phyloP scores from a whole-genome alignment of 2,797 vertebrate genomes.

The Australoheros facetus region DNA sequence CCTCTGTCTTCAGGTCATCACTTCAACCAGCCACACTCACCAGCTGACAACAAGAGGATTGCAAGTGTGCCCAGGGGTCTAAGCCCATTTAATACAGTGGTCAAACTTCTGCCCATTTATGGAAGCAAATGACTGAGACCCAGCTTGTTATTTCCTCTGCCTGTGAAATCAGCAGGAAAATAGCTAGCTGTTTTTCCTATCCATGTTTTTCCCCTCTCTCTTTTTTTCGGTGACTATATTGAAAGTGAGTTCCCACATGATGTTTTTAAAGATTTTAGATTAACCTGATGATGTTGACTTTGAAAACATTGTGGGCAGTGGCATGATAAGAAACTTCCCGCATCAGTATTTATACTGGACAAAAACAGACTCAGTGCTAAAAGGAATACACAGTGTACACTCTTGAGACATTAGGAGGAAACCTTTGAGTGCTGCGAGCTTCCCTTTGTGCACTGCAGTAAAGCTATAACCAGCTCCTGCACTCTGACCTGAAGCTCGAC shows the following conservation, averaged over 20 bases:
- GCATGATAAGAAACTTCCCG: constrained; percentile 30
- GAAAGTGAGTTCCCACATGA: constrained; percentile 18
- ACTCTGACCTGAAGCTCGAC: constrained; percentile 11
- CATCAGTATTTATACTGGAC: constrained; percentile 26
- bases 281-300: constrained; percentile 34
- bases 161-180: constrained; percentile 67
- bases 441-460: background rate
- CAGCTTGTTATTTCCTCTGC: constrained; percentile 70
- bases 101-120: constrained; percentile 80
- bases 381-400: background rate
- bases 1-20: constrained; percentile 20
- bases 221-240: constrained; percentile 1
- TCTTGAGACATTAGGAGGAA: background rate
- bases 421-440: background rate
- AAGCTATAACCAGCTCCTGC: background rate
- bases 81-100: constrained; percentile 10
- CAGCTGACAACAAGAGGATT: background rate
- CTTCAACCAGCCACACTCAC: background rate
- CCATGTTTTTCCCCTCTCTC: background rate
- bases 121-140: constrained; percentile 60
- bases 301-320: constrained; percentile 21
- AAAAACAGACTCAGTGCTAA: constrained; percentile 6
- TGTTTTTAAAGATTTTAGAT: constrained; percentile 14
- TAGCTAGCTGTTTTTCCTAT: constrained; percentile 41
- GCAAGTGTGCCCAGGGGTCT: background rate